phyloP scores from a whole-genome alignment of 1,140 invertebrate genomes.

The Nautilus pompilius region DNA sequence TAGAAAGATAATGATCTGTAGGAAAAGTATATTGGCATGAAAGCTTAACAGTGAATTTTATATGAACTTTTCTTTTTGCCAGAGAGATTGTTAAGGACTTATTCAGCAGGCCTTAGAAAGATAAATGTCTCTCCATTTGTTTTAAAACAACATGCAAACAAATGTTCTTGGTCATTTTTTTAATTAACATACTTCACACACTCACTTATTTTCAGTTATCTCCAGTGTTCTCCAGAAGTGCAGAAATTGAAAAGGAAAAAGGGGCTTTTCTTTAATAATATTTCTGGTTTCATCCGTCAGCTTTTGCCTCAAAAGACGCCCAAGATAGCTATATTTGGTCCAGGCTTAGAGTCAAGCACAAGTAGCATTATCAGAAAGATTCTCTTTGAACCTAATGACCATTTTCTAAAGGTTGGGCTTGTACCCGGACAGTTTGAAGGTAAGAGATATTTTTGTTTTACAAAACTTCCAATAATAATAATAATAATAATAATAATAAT shows the following conservation, averaged over 20 bases:
- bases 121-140: neutral
- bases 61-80: neutral
- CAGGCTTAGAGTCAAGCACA: conserved; percentile 13
- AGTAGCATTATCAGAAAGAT: conserved; percentile 10
- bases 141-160: neutral
- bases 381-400: neutral
- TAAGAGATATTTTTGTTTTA: neutral
- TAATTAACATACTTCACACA: neutral
- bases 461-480: no score
- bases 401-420: neutral
- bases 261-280: neutral
- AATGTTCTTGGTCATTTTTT: neutral
- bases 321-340: conserved; percentile 17
- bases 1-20: neutral
- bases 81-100: neutral
- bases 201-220: neutral
- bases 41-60: neutral
- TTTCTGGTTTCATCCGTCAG: neutral
- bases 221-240: neutral
- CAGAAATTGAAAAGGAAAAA: neutral
- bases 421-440: neutral
- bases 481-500: no score
- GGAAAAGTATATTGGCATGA: no score
- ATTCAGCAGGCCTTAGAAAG: neutral
- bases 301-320: no score